These are phyloP conservation scores for Ophioderma brevispina DNA, from an alignment of 35 echinoderm and acorn worm genomes.

Conservation along the genomic window DNA sequence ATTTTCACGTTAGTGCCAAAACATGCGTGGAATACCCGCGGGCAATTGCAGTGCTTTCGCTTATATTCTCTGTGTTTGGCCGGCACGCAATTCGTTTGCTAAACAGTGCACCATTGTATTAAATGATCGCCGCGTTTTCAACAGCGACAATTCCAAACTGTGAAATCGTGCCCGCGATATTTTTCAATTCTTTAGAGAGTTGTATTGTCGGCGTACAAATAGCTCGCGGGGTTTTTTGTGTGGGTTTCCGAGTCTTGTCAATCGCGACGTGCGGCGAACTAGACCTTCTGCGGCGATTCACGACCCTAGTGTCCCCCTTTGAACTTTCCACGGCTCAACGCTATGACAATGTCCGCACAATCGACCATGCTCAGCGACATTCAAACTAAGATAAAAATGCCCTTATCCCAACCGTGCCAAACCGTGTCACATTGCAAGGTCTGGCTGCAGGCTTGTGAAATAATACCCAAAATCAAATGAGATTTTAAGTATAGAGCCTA, in stretches of 20 bases:
- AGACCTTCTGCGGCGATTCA: background rate
- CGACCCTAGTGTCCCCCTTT: background rate
- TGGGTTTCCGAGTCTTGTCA: background rate
- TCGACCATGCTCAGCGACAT: no score
- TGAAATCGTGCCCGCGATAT: constrained; percentile 4
- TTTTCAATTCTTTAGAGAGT: background rate
- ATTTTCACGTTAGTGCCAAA: constrained; percentile 9
- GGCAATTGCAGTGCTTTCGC: background rate
- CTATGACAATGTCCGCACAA: background rate
- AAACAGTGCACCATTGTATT: background rate
- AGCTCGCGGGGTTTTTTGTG: background rate
- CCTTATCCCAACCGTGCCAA: no score
- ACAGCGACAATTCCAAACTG: background rate
- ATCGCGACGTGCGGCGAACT: background rate
- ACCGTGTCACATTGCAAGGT: no score
- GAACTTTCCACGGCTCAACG: background rate
- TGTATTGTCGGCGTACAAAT: constrained; percentile 5
- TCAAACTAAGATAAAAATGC: no score
- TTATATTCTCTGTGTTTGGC: background rate
- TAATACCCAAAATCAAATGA: no score
- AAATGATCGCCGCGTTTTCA: background rate
- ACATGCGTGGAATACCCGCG: background rate
- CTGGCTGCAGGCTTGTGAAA: no score
- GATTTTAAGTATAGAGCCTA: no score
- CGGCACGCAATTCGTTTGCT: background rate